phyloP scores from a whole-genome alignment of 1,140 invertebrate genomes.

The Babylonia areolata region DNA sequence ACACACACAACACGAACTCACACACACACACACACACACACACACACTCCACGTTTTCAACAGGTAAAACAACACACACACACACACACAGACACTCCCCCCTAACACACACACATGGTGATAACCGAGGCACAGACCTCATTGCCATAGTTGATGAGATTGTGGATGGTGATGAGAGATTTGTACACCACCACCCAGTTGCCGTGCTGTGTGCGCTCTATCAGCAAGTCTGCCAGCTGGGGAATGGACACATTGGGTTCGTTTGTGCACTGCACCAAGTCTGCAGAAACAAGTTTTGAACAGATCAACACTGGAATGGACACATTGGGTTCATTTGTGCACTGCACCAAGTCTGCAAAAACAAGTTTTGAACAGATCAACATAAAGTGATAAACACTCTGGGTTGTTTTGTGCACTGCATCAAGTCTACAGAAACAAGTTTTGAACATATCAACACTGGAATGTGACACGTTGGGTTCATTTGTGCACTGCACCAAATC shows the following conservation, averaged over 20 bases:
- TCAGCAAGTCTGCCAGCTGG: constrained; percentile 97
- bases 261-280: constrained; percentile 99
- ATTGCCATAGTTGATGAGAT: constrained; percentile 99
- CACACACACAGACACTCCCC: neutral
- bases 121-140: constrained; percentile 84
- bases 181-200: constrained; percentile 99
- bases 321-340: constrained; percentile 99
- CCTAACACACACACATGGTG: constrained; percentile 11
- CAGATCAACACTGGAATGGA: too few relatives aligned
- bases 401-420: constrained; percentile 99
- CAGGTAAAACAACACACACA: neutral
- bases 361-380: too few relatives aligned
- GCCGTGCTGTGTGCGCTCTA: constrained; percentile 97
- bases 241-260: constrained; percentile 99
- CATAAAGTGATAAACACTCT: constrained; percentile 99
- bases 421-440: constrained; percentile 86
- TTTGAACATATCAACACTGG: too few relatives aligned
- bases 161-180: constrained; percentile 98
- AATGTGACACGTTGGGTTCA: constrained; percentile 99
- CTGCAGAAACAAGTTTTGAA: constrained; percentile 82
- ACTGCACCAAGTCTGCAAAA: constrained; percentile 96
- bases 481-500: constrained; percentile 99
- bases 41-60: too few relatives aligned
- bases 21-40: too few relatives aligned
- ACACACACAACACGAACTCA: neutral